Evolutionary conservation across 2,888 invertebrate genomes (phyloP).

Genomic region (Spisula solida): DNA sequence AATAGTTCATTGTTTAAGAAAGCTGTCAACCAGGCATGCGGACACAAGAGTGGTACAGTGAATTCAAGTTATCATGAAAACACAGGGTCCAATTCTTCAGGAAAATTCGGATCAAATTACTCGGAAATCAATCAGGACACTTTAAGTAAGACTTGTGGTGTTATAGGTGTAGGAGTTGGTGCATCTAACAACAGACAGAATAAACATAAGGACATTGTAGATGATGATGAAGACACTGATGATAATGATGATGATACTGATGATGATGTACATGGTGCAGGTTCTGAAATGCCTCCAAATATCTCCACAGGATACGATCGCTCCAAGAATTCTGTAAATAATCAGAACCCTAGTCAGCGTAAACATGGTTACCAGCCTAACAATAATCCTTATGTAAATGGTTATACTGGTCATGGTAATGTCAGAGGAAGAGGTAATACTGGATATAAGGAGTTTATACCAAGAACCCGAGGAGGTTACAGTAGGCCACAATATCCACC

Average conservation of each 20-base stretch:
- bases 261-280: background rate
- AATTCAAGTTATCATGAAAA: too few relatives aligned
- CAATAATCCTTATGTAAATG: background rate
- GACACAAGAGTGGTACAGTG: too few relatives aligned
- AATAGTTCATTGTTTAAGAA: background rate
- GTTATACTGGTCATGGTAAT: background rate
- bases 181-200: background rate
- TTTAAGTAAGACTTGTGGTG: too few relatives aligned
- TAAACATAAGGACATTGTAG: constrained; percentile 7
- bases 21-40: too few relatives aligned
- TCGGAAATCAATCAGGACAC: too few relatives aligned
- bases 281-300: background rate
- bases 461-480: constrained; percentile 23
- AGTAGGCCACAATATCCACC: background rate
- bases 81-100: too few relatives aligned
- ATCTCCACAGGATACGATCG: background rate
- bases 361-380: background rate
- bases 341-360: background rate
- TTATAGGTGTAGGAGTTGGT: background rate
- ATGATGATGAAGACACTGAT: constrained; percentile 14
- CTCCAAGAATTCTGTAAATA: background rate
- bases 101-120: too few relatives aligned
- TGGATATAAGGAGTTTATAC: constrained; percentile 7
- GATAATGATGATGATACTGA: background rate
- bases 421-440: background rate